A percentile compares a stretch with the other conserved stretches of the same genome.
Conservation (phyloP, 92 coral and sea anemone species). For the Parazoanthus atlanticus region DNA sequence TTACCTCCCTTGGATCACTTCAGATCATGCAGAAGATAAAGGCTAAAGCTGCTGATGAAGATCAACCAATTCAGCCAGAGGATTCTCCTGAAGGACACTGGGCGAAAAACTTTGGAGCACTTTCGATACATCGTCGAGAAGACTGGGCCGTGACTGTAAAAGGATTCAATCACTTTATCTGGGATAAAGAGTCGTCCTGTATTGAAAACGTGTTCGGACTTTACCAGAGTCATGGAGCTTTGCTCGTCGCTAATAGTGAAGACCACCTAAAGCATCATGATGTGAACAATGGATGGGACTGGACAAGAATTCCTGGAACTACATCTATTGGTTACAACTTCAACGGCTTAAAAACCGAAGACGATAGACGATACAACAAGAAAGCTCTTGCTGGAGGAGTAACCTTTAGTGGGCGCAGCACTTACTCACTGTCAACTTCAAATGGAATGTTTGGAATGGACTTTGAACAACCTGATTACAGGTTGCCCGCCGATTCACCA, state of each 20-base stretch:
- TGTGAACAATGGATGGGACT: constrained; percentile 64
- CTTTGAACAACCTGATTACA: constrained; percentile 60
- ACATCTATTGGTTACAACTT: constrained; percentile 40
- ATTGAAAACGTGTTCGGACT: constrained; percentile 55
- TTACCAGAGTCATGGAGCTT: constrained; percentile 66
- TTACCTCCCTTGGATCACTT: constrained; percentile 62
- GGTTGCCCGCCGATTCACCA: background rate
- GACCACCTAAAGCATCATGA: constrained; percentile 39
- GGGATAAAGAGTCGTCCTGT: constrained; percentile 54
- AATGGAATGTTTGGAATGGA: constrained; percentile 81
- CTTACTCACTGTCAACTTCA: constrained; percentile 2
- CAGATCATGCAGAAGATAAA: constrained; percentile 48
- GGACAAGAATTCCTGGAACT: constrained; percentile 70
- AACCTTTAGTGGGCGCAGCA: constrained; percentile 56
- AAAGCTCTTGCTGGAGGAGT: constrained; percentile 70
- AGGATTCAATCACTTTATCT: constrained; percentile 62
- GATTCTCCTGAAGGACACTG: constrained; percentile 64
- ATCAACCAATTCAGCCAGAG: constrained; percentile 10
- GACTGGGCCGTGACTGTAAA: constrained; percentile 70
- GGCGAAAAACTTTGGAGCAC: constrained; percentile 60
- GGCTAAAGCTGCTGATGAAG: background rate
- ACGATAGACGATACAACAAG: constrained; percentile 58
- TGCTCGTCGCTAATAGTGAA: constrained; percentile 70
- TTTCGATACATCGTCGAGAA: constrained; percentile 58
- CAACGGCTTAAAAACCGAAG: constrained; percentile 14